These are phyloP conservation scores for Acleris sparsana DNA, from an alignment of 2,888 invertebrate species.

Conservation along the genomic window DNA sequence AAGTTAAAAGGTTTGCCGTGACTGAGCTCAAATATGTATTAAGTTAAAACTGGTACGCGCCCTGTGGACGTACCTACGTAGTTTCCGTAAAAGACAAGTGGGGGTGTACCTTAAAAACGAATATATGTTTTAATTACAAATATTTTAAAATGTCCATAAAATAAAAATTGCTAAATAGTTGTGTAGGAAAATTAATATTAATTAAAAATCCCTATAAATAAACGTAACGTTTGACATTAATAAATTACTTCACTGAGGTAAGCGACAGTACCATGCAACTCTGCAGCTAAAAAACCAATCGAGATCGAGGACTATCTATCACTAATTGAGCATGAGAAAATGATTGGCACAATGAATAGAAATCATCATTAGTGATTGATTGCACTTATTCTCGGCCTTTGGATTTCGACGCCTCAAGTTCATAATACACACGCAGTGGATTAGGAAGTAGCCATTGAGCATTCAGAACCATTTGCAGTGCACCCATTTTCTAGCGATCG, in stretches of 20 bases:
- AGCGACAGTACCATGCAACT: background rate
- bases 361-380: conserved; percentile 33
- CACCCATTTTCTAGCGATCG: no score
- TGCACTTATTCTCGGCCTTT: conserved; percentile 7
- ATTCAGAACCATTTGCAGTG: no score
- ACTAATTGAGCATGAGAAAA: conserved; percentile 28
- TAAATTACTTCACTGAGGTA: background rate
- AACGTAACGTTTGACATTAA: no score
- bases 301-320: conserved; percentile 1
- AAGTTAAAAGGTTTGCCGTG: conserved; percentile 4
- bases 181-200: no score
- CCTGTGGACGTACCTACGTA: no score
- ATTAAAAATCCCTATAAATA: no score
- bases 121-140: no score
- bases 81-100: no score
- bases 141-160: no score
- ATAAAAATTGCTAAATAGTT: no score
- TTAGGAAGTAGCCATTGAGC: conserved; percentile 16
- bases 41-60: no score
- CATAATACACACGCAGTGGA: conserved; percentile 18
- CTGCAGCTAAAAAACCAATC: conserved; percentile 10
- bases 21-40: background rate
- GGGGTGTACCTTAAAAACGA: no score
- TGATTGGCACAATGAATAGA: conserved; percentile 23
- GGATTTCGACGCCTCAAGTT: conserved; percentile 25